Evolutionary conservation across 2,888 invertebrate species (phyloP).

Genomic region (Parapristionchus giblindavisi): DNA sequence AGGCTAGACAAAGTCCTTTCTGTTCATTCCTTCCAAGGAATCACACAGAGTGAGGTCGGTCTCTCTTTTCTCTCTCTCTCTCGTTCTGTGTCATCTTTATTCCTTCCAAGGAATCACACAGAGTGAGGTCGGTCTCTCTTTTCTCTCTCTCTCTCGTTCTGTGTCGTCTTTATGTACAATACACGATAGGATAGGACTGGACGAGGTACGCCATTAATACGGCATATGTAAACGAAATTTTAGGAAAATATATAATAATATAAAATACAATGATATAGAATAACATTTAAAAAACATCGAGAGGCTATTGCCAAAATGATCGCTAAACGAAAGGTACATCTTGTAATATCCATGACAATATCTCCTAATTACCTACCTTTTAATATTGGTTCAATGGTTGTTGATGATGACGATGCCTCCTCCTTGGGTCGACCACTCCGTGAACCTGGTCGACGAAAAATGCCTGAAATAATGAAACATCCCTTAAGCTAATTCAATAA

Average conservation of each 20-base stretch:
- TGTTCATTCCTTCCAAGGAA: background rate
- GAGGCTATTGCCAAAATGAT: too few relatives aligned
- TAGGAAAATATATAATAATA: too few relatives aligned
- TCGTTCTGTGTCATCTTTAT: background rate
- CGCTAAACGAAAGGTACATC: too few relatives aligned
- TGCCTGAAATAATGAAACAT: slow-evolving; percentile 37
- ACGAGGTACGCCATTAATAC: too few relatives aligned
- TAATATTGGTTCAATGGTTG: background rate
- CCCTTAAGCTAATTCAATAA: background rate
- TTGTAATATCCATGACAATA: background rate
- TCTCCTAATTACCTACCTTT: slow-evolving; percentile 10
- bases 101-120: background rate
- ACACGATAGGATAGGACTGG: too few relatives aligned
- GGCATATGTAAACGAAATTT: too few relatives aligned
- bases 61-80: background rate
- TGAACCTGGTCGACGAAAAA: slow-evolving; percentile 54
- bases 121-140: background rate
- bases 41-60: background rate
- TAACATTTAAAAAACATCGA: too few relatives aligned
- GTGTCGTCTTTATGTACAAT: background rate
- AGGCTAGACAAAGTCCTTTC: too few relatives aligned
- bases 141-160: background rate
- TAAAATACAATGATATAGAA: too few relatives aligned
- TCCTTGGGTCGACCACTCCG: slow-evolving; percentile 43
- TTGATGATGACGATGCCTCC: slow-evolving; percentile 38